phyloP scores from a whole-genome alignment of 2,113 vertebrate genomes.

The Tragelaphus scriptus region DNA sequence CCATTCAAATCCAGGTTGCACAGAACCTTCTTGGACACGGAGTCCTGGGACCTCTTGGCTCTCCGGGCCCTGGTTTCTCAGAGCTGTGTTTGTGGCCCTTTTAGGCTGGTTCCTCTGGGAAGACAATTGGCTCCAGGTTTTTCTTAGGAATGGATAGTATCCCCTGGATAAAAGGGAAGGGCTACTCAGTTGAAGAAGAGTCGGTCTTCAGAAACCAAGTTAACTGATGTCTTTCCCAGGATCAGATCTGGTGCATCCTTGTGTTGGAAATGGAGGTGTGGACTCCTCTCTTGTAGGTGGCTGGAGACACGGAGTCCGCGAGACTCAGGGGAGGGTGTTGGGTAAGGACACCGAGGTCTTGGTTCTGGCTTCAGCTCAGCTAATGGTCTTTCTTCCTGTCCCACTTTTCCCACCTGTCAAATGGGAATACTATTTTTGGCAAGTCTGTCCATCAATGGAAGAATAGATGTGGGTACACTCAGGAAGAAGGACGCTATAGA shows the following conservation, averaged over 20 bases:
- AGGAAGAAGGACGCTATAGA: background rate
- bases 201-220: background rate
- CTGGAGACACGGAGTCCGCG: background rate
- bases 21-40: background rate
- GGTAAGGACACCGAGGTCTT: background rate
- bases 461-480: background rate
- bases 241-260: fast-evolving
- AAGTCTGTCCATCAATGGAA: background rate
- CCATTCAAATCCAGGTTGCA: background rate
- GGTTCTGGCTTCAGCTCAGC: background rate
- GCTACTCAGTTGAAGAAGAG: background rate
- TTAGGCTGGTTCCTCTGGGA: background rate
- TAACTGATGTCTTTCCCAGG: background rate
- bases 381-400: background rate
- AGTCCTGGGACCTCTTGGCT: background rate
- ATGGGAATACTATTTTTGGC: background rate
- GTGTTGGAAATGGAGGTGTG: too few relatives aligned
- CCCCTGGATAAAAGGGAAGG: background rate
- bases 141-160: background rate
- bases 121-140: background rate
- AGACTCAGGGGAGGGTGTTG: background rate
- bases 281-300: background rate
- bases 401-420: background rate
- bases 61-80: background rate
- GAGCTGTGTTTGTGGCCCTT: background rate